Base-by-base conservation (phyloP, 2,888 invertebrate species). In the Sympetrum striolatum region DNA sequence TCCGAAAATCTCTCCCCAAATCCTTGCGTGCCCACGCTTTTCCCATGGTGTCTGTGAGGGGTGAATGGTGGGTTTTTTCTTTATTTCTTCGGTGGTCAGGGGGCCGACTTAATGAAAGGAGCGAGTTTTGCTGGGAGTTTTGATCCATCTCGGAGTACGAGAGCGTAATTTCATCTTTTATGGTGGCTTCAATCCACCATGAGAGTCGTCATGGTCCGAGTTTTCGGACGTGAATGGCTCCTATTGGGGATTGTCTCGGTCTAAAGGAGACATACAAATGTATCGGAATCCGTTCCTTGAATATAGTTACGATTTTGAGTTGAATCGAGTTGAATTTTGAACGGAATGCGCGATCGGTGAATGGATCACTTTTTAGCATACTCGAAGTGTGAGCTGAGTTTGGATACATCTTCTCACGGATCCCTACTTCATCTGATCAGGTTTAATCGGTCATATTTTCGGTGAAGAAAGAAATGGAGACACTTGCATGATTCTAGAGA, bases 1-100 rank as follows among this genome's bases (percentile, higher is more conserved):
- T 86, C 86, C 86, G 86, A 86, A 86, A 86, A 86, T 86, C 86
- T 86, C 60, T 64, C 60, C 53, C 60, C 60, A 86, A 86, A 86
- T 86, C 86, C 86, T 37, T 39, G 8, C 58, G 25, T 25, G 60
- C 64, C 60, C 60, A 22, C 73, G 73, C 64, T 53, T 15, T 82
- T 82, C 60, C 86, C 14, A 73, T 35, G 31, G 86, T 18, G 37
- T 25, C 4, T n/a, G 73, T 2, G 86, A 35, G 18, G 22, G 12
- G 4, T 25, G 82, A 15, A 0, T 6, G 58, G 53, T n/a, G n/a
- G 14, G 81, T 8, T 14, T 8, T 44, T 53, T 53, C 18, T 53
- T 53, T 48, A 48, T 48, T 48, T 15, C 31, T 5, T 39, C 22
- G 86, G 58, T 8, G 58, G 31, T 82, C 22, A 22, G 8, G 64